phyloP scores from a whole-genome alignment of 2,888 invertebrate species.

The Eutolmus rufibarbis region DNA sequence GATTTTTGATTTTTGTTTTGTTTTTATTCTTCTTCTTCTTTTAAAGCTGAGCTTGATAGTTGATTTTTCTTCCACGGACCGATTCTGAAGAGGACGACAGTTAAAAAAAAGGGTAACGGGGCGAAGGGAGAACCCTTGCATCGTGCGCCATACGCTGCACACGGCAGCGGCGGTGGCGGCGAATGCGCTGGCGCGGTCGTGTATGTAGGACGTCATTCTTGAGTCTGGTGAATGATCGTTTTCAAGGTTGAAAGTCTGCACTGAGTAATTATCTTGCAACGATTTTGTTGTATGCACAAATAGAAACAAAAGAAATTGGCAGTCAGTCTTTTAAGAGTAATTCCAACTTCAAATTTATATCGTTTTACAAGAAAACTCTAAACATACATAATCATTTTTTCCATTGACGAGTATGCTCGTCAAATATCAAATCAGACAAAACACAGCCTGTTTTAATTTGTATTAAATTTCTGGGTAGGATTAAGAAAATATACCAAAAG shows the following conservation, averaged over 20 bases:
- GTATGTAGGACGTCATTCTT: neutral
- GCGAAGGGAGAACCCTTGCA: neutral
- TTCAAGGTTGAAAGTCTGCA: constrained; percentile 43
- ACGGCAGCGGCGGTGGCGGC: neutral
- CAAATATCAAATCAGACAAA: too few relatives aligned
- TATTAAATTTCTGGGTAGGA: too few relatives aligned
- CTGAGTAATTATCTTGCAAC: constrained; percentile 17
- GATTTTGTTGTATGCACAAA: neutral
- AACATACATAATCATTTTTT: neutral
- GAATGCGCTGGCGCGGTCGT: neutral
- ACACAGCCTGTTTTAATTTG: too few relatives aligned
- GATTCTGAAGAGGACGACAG: neutral
- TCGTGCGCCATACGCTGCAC: neutral
- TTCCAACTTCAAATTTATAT: too few relatives aligned
- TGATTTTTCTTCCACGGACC: neutral
- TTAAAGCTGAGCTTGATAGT: too few relatives aligned
- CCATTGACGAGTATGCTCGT: too few relatives aligned
- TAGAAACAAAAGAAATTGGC: neutral
- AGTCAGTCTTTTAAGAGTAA: too few relatives aligned
- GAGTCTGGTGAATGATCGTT: constrained; percentile 39
- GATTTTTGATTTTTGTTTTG: neutral
- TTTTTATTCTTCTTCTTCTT: neutral
- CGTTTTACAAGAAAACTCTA: too few relatives aligned
- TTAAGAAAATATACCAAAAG: too few relatives aligned
- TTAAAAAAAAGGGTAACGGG: neutral